These are phyloP conservation scores for Himalopsyche anomala DNA, from an alignment of 2,888 invertebrate genomes.

Conservation along the genomic window DNA sequence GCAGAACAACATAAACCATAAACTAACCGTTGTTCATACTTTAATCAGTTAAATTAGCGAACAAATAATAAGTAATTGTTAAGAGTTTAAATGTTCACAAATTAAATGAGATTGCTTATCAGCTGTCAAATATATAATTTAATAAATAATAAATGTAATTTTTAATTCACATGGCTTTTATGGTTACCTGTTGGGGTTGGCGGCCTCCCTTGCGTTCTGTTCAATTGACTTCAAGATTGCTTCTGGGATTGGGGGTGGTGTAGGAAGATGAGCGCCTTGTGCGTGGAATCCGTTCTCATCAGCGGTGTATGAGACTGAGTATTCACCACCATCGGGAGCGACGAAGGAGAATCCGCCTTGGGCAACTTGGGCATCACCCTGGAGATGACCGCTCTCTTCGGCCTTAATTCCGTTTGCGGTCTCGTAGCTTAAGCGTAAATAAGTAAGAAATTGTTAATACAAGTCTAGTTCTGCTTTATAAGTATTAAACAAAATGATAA, in stretches of 20 bases:
- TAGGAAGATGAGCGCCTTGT: conserved; percentile 77
- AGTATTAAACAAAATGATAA: no score
- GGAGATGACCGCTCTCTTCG: conserved; percentile 73
- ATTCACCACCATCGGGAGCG: conserved; percentile 77
- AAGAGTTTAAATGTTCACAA: no score
- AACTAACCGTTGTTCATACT: no score
- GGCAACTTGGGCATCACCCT: conserved; percentile 69
- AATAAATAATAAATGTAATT: no score
- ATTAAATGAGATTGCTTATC: no score
- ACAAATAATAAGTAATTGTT: no score
- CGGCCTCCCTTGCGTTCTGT: conserved; percentile 62
- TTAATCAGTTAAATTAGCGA: no score
- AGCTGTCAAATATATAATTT: no score
- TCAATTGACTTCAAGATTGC: conserved; percentile 77
- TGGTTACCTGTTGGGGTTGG: conserved; percentile 59
- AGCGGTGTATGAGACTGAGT: conserved; percentile 77
- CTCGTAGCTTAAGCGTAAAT: conserved; percentile 74
- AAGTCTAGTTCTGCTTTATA: no score
- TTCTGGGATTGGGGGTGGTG: conserved; percentile 79
- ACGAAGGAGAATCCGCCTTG: conserved; percentile 78
- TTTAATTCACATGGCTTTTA: no score
- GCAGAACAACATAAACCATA: no score
- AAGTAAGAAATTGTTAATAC: no score
- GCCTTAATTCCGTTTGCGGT: conserved; percentile 82
- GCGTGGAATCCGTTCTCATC: conserved; percentile 79